Conservation (phyloP, 1,140 invertebrate species). For the Muscidifurax raptorellus region DNA sequence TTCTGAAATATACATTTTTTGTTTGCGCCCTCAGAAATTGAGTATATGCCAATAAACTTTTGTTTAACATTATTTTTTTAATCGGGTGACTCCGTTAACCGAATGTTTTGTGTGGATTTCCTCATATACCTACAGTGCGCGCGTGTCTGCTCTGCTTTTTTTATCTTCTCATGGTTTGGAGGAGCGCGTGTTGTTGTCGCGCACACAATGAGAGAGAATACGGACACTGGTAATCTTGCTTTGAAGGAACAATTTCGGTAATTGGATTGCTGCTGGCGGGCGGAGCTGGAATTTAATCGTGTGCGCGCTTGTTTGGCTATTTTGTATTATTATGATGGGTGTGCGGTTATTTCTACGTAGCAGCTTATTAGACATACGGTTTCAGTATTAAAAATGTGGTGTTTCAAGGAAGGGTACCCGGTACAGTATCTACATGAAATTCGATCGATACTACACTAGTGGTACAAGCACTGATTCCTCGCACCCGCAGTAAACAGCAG, state of each 20-base stretch:
- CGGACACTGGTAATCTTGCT: background rate
- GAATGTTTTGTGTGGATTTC: too few species aligned
- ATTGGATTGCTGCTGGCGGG: background rate
- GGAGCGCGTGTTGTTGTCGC: background rate
- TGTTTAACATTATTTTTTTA: too few species aligned
- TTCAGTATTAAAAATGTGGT: too few species aligned
- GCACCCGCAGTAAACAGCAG: background rate
- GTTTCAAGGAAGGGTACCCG: too few species aligned
- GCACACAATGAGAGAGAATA: background rate
- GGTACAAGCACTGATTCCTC: background rate
- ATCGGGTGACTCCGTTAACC: too few species aligned
- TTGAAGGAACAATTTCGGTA: background rate
- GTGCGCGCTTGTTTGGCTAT: background rate
- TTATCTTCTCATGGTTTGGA: background rate
- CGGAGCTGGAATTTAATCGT: background rate
- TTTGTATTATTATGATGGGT: background rate
- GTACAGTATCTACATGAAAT: background rate
- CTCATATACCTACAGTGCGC: too few species aligned
- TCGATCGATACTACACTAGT: background rate
- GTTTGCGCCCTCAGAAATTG: too few species aligned
- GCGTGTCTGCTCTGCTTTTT: background rate
- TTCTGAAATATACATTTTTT: too few species aligned
- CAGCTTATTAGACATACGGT: too few species aligned
- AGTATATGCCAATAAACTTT: too few species aligned
- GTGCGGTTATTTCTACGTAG: background rate